phyloP scores from a whole-genome alignment of 35 echinoderm and acorn worm species.

The Ophiothrix spiculata region DNA sequence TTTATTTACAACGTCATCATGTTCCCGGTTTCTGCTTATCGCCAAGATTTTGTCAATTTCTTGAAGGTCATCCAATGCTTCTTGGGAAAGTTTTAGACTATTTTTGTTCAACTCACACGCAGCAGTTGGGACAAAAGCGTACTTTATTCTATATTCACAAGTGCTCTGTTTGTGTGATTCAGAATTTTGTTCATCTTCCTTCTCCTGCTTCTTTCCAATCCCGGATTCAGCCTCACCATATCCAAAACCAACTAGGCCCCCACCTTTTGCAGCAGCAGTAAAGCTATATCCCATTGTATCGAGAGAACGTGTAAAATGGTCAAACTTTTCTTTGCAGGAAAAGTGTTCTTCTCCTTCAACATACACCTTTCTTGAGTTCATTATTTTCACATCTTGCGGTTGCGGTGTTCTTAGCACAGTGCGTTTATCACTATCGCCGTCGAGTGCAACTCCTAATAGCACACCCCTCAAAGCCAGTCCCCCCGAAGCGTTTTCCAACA shows the following conservation, averaged over 20 bases:
- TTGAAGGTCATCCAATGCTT: slow-evolving; percentile 1
- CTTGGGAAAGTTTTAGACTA: neutral
- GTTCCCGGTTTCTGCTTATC: neutral
- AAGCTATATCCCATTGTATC: slow-evolving; percentile 3
- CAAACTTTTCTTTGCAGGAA: neutral
- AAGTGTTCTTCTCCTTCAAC: neutral
- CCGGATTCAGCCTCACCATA: neutral
- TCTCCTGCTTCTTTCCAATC: neutral
- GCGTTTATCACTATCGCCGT: too few relatives aligned
- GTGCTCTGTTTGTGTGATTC: slow-evolving; percentile 1
- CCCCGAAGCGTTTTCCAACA: too few relatives aligned
- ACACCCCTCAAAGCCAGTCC: too few relatives aligned
- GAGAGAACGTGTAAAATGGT: slow-evolving; percentile 3
- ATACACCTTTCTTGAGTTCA: neutral
- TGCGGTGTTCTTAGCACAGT: too few relatives aligned
- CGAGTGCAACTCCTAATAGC: too few relatives aligned
- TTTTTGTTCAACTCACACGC: slow-evolving; percentile 3
- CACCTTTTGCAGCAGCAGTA: neutral
- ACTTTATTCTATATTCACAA: slow-evolving; percentile 3
- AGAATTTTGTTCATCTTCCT: neutral
- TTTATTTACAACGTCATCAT: neutral
- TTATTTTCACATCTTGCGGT: too few relatives aligned
- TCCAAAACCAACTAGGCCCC: too few relatives aligned
- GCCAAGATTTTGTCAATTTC: slow-evolving; percentile 18
- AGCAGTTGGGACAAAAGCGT: slow-evolving; percentile 23